Base-by-base conservation (phyloP, 92 coral and sea anemone genomes). In the Zoanthus solanderi region DNA sequence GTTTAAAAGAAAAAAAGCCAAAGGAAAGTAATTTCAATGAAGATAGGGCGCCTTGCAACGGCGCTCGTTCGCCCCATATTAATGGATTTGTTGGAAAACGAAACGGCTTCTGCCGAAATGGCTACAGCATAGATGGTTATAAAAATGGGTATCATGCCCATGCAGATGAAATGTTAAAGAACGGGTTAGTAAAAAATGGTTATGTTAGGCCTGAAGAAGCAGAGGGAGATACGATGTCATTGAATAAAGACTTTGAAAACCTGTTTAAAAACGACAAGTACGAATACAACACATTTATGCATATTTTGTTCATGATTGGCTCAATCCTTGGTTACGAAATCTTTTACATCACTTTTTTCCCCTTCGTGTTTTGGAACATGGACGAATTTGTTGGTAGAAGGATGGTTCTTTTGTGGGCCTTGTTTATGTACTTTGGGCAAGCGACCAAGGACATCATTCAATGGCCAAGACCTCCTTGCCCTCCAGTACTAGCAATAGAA, bases 311-410 rank as follows among this genome's bases (percentile, higher is more conserved):
- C 86, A 78, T 83, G 68, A 78, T 97, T 65, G 96, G 99, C 71
- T 95, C 99, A 9, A 89, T 96, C 2, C 89, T 97, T 9, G 99
- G 99, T 23, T 93, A 97, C 92, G 99, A 97, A 71, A 83, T 90
- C 23, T 94, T 97, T 89, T 94, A 95, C 77, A 90, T 95, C 54
- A 93, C 98, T 0, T 90, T 97, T 46, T 91, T 97, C 85, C 96
- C 99, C 9, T 95, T 92, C 72, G 75, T 97, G 57, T 94, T 95
- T 86, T 97, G 99, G 99, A 97, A 95, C 88, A 61, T 97, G 73
- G 98, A 95, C 79, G 95, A 93, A 37, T 91, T 86, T 48, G 89
- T 94, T 17, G 96, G 95, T 52, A 91, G 98, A 17, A 71, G 97
- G 54, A 87, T 90, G 72, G 94, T 90, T 23, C 76, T 95, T 47